These are phyloP conservation scores for Arrhamphus sclerolepis DNA, from an alignment of 2,797 vertebrate genomes.

Conservation along the genomic window DNA sequence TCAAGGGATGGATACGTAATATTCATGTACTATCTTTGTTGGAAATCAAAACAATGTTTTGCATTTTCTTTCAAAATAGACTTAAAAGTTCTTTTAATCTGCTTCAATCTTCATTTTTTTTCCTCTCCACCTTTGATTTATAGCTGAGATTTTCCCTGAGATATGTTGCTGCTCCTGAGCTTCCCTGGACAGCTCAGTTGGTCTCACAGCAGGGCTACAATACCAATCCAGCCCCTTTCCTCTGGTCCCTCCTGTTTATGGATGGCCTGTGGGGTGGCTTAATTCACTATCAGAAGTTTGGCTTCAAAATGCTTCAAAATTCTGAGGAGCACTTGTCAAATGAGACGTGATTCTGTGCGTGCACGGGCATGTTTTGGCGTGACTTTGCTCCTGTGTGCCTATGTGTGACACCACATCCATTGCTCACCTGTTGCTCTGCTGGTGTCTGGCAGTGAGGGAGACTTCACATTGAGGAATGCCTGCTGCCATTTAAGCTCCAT, in stretches of 20 bases:
- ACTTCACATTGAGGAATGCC: conserved; percentile 81
- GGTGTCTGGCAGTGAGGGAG: conserved; percentile 68
- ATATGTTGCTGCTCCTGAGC: conserved; percentile 11
- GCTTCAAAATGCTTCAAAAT: conserved; percentile 49
- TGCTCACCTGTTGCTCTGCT: conserved; percentile 57
- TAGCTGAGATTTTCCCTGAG: too few species aligned
- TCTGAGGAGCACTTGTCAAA: not conserved
- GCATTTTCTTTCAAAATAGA: too few species aligned
- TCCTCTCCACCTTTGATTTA: too few species aligned
- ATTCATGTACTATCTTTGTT: too few species aligned
- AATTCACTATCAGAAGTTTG: conserved; percentile 43
- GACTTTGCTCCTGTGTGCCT: conserved; percentile 4
- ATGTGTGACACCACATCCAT: conserved; percentile 37
- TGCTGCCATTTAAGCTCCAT: conserved; percentile 85
- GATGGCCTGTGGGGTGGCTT: conserved; percentile 54
- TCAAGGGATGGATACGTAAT: too few species aligned
- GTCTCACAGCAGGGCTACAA: conserved; percentile 58
- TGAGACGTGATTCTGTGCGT: conserved; percentile 3
- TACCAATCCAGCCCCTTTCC: conserved; percentile 58
- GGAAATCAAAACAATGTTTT: too few species aligned
- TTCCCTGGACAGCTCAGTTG: conserved; percentile 37
- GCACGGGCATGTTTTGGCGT: conserved; percentile 28
- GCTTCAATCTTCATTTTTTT: too few species aligned
- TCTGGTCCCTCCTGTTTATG: conserved; percentile 57
- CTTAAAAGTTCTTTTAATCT: too few species aligned